Evolutionary conservation across 2,888 invertebrate species (phyloP), one percentile per base, ranked within the genome.

Genomic region (Calephelis perditalis): DNA sequence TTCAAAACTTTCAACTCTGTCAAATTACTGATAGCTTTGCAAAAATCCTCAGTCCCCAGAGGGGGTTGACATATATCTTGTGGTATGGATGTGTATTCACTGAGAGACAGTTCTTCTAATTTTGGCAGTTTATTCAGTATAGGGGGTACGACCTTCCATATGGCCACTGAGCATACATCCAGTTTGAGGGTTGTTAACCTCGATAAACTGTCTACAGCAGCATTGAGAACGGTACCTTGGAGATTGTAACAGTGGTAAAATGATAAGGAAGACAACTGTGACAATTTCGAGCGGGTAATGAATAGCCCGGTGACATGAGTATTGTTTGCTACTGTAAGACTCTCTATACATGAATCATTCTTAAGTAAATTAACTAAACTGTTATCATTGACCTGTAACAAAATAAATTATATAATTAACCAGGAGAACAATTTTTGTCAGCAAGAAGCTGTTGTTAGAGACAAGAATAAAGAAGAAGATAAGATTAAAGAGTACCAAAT

Each of bases 191-290:
- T 73, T 0, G 81, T 85, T 5, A 90, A 71, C 47, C 72, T 71
- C 0, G 81, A 79, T 4, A 88, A 63, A 0, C 71, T 73, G 46
- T 82, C 82, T 6, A 86, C 71, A 2, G 85, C 85, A 0, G 84
- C 77, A 47, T 76, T 73, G 0, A 90, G 72, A 0, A 88, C 84
- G 0, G 85, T 78, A 3, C 84, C 85, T 66, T 90, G 88, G 2
- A 90, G 73, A 60, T 80, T 85, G 69, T 81, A 87, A 78, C 89
- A 90, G 73, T 88, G 86, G 73, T 82, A 81, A 72, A 90, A 86
- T 0, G 82, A 68, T 1, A 90, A 69, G 0, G 84, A 77, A 46
- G 65, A 75, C 5, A 90, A 71, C 35, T 75, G 78, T 6, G 74
- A 69, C 0, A 83, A 79, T 12, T 73, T 76, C 0, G 79, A 68